Conservation (phyloP, 2,888 invertebrate genomes). For the Cataglyphis altisquamis region DNA sequence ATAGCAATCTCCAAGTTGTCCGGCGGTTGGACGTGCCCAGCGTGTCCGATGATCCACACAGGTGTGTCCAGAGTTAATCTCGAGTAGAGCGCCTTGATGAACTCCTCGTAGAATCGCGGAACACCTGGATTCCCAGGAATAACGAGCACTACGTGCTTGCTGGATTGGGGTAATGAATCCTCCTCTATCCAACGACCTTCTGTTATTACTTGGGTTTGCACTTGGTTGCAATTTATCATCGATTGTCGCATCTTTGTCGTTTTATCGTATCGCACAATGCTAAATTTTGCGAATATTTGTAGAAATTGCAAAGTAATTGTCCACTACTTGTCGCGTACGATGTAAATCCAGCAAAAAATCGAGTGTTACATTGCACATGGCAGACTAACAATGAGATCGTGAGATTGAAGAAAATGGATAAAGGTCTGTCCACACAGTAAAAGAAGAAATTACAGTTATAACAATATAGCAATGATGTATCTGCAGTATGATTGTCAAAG, state of each 20-base stretch:
- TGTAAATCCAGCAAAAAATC: not conserved
- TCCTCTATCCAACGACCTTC: slow-evolving; percentile 90
- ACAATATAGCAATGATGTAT: not conserved
- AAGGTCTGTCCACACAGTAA: not conserved
- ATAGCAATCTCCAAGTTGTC: slow-evolving; percentile 84
- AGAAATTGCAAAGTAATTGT: not conserved
- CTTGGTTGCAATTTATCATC: slow-evolving; percentile 88
- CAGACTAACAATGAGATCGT: not conserved
- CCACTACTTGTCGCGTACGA: not conserved
- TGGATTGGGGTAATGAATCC: slow-evolving; percentile 67
- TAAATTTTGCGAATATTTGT: not conserved
- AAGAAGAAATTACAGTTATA: not conserved
- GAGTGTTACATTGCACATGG: not conserved
- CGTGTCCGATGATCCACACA: slow-evolving; percentile 93
- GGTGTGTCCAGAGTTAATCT: slow-evolving; percentile 89
- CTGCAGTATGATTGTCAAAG: not conserved
- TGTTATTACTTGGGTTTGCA: slow-evolving; percentile 91
- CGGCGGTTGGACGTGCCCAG: slow-evolving; percentile 93
- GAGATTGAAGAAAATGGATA: not conserved
- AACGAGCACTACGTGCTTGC: slow-evolving; percentile 90
- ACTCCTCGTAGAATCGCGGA: slow-evolving; percentile 92
- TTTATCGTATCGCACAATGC: not conserved
- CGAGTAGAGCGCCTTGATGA: slow-evolving; percentile 90
- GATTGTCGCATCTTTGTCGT: slow-evolving; percentile 85
- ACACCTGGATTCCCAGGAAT: slow-evolving; percentile 97